phyloP scores from a whole-genome alignment of 2,888 invertebrate genomes.

The Conops quadrifasciatus region DNA sequence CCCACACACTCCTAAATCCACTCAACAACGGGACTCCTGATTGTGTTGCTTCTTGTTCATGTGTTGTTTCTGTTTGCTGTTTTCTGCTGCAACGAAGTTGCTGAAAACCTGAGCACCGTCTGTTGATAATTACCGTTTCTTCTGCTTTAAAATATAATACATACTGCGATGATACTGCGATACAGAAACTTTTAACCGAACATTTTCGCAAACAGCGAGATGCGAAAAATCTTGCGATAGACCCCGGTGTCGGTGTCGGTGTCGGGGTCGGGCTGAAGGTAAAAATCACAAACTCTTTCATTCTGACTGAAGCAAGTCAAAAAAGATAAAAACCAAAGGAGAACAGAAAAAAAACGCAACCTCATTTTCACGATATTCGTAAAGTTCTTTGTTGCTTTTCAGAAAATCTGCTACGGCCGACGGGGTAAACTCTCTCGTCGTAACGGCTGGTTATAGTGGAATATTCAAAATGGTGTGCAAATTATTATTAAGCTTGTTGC shows the following conservation, averaged over 20 bases:
- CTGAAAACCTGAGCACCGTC: conserved; percentile 34
- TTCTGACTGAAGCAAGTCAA: too few relatives aligned
- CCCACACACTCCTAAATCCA: too few relatives aligned
- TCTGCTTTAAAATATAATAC: neutral
- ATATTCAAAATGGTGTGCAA: conserved; percentile 15
- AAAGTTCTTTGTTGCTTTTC: neutral
- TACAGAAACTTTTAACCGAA: too few relatives aligned
- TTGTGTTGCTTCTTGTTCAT: neutral
- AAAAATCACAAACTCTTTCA: neutral
- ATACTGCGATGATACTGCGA: too few relatives aligned
- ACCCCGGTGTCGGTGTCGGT: too few relatives aligned
- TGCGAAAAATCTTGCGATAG: too few relatives aligned
- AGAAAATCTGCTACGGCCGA: too few relatives aligned
- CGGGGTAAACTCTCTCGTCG: neutral
- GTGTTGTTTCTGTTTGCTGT: conserved; percentile 6
- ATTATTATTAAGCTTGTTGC: conserved; percentile 9
- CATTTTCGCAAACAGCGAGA: too few relatives aligned
- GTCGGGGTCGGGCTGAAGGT: too few relatives aligned
- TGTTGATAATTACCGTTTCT: conserved; percentile 45
- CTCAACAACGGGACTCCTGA: neutral
- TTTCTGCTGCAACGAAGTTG: conserved; percentile 5
- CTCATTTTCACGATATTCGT: too few relatives aligned
- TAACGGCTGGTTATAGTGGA: too few relatives aligned
- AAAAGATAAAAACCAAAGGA: neutral
- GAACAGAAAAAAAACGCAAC: too few relatives aligned